Base-by-base conservation (phyloP, 2,797 vertebrate species). In the Anableps anableps region DNA sequence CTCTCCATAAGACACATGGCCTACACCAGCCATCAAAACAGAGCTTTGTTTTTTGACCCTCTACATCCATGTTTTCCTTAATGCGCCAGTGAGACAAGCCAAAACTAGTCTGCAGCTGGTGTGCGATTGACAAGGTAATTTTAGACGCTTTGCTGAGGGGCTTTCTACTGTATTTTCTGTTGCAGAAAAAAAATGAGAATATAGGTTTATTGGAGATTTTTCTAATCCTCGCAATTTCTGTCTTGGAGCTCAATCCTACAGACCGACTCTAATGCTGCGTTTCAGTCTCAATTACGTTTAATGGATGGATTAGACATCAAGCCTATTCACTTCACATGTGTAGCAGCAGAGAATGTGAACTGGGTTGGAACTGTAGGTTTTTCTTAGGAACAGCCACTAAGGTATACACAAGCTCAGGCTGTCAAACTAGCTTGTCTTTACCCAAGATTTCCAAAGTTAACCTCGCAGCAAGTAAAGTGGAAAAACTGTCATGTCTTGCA, bases 121-220 rank as follows among this genome's bases (percentile, higher is more conserved):
- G 55, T 58, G 38, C 55, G 82, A 94, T 86, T 93, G 91, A 95
- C 92, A 92, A 89, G 88, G 88, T 90, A 86, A 93, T 94, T 94
- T 94, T 86, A 92, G 89, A 90, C 85, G 88, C 86, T 87, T 77
- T 72, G 58, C 85, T 76, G 70, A 85, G 80, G 80, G 75, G 83
- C 83, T 86, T 86, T 86, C 68, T 76, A 84, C 81, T 77, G 73
- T 74, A 89, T 90, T 90, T 92, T 84, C 58, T 31, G 1, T 74
- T 45, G 75, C 70, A 48, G 58, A 31, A 31, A 60, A 90, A 88
- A 92, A 66, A 80, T 14, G 75, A 75, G 72, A 36, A 89, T 83
- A 80, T 90, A 82, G 80, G 89, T 85, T 81, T 84, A 88, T 88
- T 88, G 83, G 75, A 88, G 83, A 88, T 60, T 73, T 79, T 88